Evolutionary conservation across 2,888 invertebrate species (phyloP).

Genomic region (Diarsia dahlii): DNA sequence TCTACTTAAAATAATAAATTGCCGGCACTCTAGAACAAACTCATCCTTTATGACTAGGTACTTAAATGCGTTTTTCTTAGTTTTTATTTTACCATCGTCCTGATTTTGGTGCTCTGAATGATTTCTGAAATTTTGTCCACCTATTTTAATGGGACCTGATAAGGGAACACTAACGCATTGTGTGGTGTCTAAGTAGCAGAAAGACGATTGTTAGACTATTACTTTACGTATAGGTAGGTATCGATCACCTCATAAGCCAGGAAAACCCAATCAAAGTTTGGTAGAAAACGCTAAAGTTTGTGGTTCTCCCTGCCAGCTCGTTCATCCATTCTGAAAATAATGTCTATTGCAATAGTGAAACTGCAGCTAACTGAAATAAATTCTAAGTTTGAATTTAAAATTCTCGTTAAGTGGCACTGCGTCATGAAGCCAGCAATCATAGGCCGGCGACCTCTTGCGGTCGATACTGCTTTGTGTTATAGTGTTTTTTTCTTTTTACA

Average conservation of each 20-base stretch:
- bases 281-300: slow-evolving; percentile 18
- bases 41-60: too few relatives aligned
- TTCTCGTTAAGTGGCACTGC: slow-evolving; percentile 71
- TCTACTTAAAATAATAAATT: too few relatives aligned
- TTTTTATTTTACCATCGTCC: too few relatives aligned
- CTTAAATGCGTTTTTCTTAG: too few relatives aligned
- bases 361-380: slow-evolving; percentile 62
- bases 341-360: slow-evolving; percentile 35
- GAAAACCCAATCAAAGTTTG: slow-evolving; percentile 45
- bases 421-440: slow-evolving; percentile 81
- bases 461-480: slow-evolving; percentile 76
- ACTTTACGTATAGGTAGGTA: neutral
- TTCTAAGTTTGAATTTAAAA: slow-evolving; percentile 71
- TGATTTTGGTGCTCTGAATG: too few relatives aligned
- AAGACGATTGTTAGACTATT: neutral
- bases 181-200: too few relatives aligned
- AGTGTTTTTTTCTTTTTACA: slow-evolving; percentile 40
- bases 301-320: neutral
- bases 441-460: slow-evolving; percentile 83
- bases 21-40: too few relatives aligned
- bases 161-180: too few relatives aligned
- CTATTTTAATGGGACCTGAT: too few relatives aligned
- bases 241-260: neutral
- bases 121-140: too few relatives aligned
- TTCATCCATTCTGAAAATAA: slow-evolving; percentile 22